Evolutionary conservation across 2,113 vertebrate species (phyloP).

Genomic region (Arenaria interpres): DNA sequence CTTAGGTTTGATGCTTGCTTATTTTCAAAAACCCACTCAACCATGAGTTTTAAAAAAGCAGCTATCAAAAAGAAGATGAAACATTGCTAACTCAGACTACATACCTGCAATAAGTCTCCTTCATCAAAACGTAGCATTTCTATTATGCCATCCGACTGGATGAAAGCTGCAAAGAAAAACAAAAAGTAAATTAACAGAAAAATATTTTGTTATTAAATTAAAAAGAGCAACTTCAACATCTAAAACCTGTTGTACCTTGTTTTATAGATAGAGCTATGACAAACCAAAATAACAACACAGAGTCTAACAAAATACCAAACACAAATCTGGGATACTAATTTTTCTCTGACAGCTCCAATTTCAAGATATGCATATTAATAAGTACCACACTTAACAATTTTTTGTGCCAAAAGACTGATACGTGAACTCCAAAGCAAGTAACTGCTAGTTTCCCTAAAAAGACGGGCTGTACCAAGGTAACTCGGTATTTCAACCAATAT

Average conservation of each 20-base stretch:
- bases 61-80: background rate
- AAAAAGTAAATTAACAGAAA: constrained; percentile 13
- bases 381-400: background rate
- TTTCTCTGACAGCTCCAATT: background rate
- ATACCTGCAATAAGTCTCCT: constrained; percentile 93
- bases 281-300: background rate
- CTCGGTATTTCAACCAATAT: background rate
- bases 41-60: background rate
- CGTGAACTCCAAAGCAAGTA: background rate
- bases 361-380: background rate
- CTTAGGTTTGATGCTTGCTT: background rate
- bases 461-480: background rate
- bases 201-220: background rate
- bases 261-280: background rate
- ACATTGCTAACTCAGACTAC: background rate
- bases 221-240: background rate
- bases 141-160: constrained; percentile 96
- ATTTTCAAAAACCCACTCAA: background rate
- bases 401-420: too few relatives aligned
- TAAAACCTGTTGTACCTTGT: background rate
- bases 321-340: background rate
- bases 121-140: constrained; percentile 97
- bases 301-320: background rate
- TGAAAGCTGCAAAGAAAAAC: constrained; percentile 87
- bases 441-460: background rate